A percentile compares a stretch with the other conserved stretches of the same genome.
These are phyloP conservation scores for Poliocrania exsul DNA, from an alignment of 2,797 vertebrate genomes.

Conservation along the genomic window DNA sequence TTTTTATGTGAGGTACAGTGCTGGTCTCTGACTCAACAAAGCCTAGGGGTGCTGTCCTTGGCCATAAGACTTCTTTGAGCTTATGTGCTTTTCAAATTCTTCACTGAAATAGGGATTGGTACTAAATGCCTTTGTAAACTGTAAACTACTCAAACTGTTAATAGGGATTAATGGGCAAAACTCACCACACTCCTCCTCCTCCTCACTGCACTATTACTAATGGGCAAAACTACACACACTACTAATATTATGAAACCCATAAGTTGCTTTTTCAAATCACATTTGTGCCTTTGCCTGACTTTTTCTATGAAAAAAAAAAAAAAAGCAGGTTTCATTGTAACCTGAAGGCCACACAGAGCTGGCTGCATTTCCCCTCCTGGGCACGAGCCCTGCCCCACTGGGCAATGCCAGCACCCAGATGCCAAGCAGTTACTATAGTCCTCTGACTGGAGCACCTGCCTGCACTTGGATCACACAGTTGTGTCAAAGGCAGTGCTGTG, in stretches of 20 bases:
- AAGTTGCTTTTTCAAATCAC: not conserved
- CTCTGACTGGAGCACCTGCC: slow-evolving; percentile 34
- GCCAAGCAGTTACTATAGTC: slow-evolving; percentile 9
- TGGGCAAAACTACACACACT: not conserved
- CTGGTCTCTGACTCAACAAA: not conserved
- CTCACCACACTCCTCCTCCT: no score
- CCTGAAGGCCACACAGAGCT: not conserved
- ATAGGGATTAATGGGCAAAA: not conserved
- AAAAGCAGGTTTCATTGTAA: not conserved
- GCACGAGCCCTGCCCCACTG: not conserved
- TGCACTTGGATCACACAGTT: slow-evolving; percentile 48
- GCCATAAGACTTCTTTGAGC: not conserved
- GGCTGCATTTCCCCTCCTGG: not conserved
- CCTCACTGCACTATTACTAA: not conserved
- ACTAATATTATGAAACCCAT: not conserved
- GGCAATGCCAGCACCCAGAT: slow-evolving; percentile 7
- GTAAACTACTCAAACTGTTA: not conserved
- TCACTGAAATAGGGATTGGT: not conserved
- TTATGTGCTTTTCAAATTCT: not conserved
- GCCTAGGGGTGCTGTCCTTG: not conserved
- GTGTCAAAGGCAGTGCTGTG: slow-evolving; percentile 56
- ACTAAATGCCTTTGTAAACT: not conserved
- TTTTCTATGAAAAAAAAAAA: not conserved
- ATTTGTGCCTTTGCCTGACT: not conserved
- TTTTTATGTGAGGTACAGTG: not conserved